Evolutionary conservation across 2,113 vertebrate genomes (phyloP).

Genomic region (Sigmodon hispidus): DNA sequence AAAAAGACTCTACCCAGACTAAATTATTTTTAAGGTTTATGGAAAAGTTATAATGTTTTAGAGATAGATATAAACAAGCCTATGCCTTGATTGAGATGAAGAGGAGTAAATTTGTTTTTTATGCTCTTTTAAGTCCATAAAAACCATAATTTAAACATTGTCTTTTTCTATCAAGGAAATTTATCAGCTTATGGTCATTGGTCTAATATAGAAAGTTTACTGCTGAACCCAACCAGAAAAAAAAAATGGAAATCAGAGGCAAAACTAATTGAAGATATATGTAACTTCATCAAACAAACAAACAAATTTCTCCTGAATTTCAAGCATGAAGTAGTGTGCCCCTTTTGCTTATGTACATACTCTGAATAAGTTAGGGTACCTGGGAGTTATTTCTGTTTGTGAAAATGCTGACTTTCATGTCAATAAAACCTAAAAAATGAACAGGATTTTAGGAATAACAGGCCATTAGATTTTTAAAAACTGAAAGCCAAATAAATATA

Average conservation of each 20-base stretch:
- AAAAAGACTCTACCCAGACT: not conserved
- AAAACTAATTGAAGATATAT: conserved; percentile 22
- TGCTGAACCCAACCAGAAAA: not conserved
- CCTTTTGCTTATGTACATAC: not conserved
- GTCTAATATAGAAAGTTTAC: conserved; percentile 54
- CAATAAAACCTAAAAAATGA: conserved; percentile 26
- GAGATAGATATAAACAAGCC: not conserved
- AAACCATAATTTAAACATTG: conserved; percentile 67
- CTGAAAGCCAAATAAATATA: not conserved
- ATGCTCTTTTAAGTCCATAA: conserved; percentile 23
- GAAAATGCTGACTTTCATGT: not conserved
- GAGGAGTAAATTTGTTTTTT: not conserved
- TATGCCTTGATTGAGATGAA: not conserved
- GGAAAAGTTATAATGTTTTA: not conserved
- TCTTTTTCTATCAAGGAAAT: conserved; percentile 33
- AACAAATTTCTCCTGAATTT: conserved; percentile 40
- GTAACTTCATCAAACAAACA: conserved; percentile 25
- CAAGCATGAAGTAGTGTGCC: conserved; percentile 23
- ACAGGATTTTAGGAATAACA: conserved; percentile 33
- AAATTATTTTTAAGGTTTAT: not conserved
- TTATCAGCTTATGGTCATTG: conserved; percentile 51
- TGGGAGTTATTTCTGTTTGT: not conserved
- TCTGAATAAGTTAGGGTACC: not conserved
- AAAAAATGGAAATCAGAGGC: not conserved
- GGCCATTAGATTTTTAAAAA: not conserved